phyloP scores from a whole-genome alignment of 2,113 vertebrate species.

The Fulica atra region DNA sequence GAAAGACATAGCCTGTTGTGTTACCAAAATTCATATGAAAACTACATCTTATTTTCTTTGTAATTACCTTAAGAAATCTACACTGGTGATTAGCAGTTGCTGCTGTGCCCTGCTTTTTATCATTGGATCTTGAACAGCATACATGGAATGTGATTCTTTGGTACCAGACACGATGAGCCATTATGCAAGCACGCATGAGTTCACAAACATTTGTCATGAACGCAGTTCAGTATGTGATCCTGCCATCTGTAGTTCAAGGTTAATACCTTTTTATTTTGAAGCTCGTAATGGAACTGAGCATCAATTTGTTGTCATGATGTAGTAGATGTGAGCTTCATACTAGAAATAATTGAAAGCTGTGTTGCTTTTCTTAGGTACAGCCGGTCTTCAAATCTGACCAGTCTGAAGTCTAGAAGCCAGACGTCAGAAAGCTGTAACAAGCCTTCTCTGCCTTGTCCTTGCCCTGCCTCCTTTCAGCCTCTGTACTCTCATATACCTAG shows the following conservation, averaged over 20 bases:
- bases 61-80: background rate
- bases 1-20: background rate
- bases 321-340: background rate
- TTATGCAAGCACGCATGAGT: constrained; percentile 29
- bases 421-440: background rate
- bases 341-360: background rate
- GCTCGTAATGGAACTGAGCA: background rate
- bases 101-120: background rate
- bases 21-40: background rate
- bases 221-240: background rate
- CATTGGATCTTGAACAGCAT: background rate
- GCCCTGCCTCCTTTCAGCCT: background rate
- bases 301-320: background rate
- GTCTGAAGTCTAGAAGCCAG: background rate
- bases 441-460: background rate
- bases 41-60: background rate
- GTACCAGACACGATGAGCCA: background rate
- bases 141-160: background rate
- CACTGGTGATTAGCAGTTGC: background rate
- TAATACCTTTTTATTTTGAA: constrained; percentile 15
- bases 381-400: background rate
- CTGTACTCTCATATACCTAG: background rate
- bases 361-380: background rate
- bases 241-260: constrained; percentile 37
- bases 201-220: constrained; percentile 3